Conservation (phyloP, 2,113 vertebrate genomes). For the Poeciliopsis prolifica region DNA sequence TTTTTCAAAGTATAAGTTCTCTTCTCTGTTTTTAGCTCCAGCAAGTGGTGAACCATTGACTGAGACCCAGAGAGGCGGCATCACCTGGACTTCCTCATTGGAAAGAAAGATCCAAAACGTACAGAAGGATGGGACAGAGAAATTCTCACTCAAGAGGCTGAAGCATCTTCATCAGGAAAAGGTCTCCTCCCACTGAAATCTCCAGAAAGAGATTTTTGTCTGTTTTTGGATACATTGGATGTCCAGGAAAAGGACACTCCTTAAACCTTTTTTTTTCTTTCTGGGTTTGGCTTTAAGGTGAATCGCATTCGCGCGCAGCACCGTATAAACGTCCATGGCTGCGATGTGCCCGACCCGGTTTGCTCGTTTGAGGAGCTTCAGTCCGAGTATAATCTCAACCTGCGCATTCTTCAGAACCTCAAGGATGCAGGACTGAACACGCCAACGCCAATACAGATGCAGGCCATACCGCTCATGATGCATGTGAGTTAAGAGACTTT, state of each 20-base stretch:
- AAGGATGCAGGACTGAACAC: conserved; percentile 83
- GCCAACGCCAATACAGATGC: conserved; percentile 95
- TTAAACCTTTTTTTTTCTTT: neutral
- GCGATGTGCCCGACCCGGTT: conserved; percentile 90
- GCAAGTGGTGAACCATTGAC: neutral
- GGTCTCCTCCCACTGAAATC: conserved; percentile 67
- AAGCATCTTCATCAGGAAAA: conserved; percentile 89
- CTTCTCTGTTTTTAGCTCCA: conserved; percentile 24
- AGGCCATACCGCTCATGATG: conserved; percentile 94
- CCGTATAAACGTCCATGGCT: conserved; percentile 89
- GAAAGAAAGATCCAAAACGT: conserved; percentile 76
- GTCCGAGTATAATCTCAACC: conserved; percentile 86
- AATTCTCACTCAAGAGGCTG: conserved; percentile 82
- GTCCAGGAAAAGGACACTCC: too few relatives aligned
- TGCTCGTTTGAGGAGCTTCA: conserved; percentile 89
- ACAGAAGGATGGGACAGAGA: conserved; percentile 74
- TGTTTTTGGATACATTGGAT: neutral
- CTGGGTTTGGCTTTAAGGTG: conserved; percentile 72
- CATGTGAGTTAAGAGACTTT: conserved; percentile 79
- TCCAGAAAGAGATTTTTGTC: neutral
- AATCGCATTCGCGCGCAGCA: conserved; percentile 86
- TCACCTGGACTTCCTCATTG: conserved; percentile 88
- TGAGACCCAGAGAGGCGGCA: conserved; percentile 60
- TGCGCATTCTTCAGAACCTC: conserved; percentile 87
- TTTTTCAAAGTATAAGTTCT: neutral